These are phyloP conservation scores for Troides oblongomaculatus DNA, from an alignment of 2,888 invertebrate genomes.

Conservation along the genomic window DNA sequence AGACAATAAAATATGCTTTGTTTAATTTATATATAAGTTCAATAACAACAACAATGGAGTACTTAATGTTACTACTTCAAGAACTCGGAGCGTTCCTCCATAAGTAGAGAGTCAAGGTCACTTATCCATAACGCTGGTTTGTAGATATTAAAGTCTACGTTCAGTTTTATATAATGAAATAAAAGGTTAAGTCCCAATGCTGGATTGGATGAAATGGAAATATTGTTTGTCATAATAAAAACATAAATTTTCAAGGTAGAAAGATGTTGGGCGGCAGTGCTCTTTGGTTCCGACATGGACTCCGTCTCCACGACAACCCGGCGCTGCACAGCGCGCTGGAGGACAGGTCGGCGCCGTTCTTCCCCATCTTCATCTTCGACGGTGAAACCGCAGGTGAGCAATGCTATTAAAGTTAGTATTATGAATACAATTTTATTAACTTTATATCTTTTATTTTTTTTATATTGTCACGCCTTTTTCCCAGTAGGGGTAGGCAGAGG, in stretches of 20 bases:
- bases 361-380: conserved; percentile 86
- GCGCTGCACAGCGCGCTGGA: conserved; percentile 80
- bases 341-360: conserved; percentile 64
- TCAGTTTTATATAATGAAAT: neutral
- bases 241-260: neutral
- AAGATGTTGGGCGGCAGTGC: conserved; percentile 74
- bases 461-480: too few species aligned
- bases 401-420: neutral
- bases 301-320: conserved; percentile 86
- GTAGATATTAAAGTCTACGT: neutral
- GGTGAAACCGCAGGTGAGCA: conserved; percentile 84
- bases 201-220: neutral
- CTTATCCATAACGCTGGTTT: too few species aligned
- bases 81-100: too few species aligned
- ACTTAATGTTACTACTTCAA: too few species aligned
- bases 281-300: conserved; percentile 86
- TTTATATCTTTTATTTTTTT: too few species aligned
- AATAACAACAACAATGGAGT: too few species aligned
- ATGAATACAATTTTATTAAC: too few species aligned
- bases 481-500: too few species aligned
- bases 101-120: too few species aligned
- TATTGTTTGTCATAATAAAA: neutral
- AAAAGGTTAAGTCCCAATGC: neutral
- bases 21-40: too few species aligned
- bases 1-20: too few species aligned